Base-by-base conservation (phyloP, 2,113 vertebrate genomes). In the Silurus meridionalis region DNA sequence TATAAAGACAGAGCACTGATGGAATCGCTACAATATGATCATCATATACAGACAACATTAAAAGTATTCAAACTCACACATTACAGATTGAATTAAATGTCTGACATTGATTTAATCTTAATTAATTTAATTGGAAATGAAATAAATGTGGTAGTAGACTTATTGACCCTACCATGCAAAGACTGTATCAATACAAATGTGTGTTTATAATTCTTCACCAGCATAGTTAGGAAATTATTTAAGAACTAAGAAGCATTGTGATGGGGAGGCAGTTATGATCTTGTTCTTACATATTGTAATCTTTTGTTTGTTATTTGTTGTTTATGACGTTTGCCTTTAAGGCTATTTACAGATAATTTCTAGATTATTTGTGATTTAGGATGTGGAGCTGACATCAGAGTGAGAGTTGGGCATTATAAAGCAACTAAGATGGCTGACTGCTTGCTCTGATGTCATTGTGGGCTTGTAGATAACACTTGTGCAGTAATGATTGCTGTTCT, bases 401-500 rank as follows among this genome's bases (percentile, higher is more conserved):
- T 69, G 57, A 57, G 19, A 52, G 50, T 57, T 53, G 63, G 66
- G 66, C 25, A 58, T 78, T 79, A 57, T 74, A n/a, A 63, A 78
- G 7, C 57, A 23, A 67, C 75, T 83, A 57, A 64, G 46, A 86
- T 58, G 85, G n/a, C 55, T 11, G 28, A 37, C 46, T 48, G 21
- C 63, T 46, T n/a, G 6, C 66, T 79, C 58, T 81, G 82, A 79
- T 85, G 83, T 88, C 83, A 82, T 60, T 37, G 64, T 75, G 74
- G 71, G 37, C 69, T 48, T 23, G 37, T 17, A 86, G 55, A 87
- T 61, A 71, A 55, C 52, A 63, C 72, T 55, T 53, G 81, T 78
- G 74, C 77, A 57, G 79, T 78, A 83, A 82, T 82, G 63, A 85
- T 84, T 74, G 50, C 55, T 74, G 80, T 52, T 46, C 83, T 85